These are phyloP conservation scores for Gymnoscopelus microlampas DNA, from an alignment of 2,797 vertebrate genomes.

Conservation along the genomic window DNA sequence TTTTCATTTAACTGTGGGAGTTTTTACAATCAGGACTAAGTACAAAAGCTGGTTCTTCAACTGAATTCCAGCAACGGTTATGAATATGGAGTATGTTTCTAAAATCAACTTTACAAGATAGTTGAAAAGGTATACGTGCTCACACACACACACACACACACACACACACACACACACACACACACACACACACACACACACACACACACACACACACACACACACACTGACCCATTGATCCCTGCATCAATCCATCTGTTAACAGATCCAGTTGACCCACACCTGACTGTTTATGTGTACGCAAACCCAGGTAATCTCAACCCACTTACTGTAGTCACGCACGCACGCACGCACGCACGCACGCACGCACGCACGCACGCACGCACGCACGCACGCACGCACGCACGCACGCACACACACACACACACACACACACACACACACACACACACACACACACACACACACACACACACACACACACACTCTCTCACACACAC, in stretches of 20 bases:
- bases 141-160: background rate
- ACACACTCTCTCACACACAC: conserved; percentile 22
- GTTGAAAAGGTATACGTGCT: conserved; percentile 9
- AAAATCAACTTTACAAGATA: conserved; percentile 13
- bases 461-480: conserved; percentile 8
- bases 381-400: conserved; percentile 2
- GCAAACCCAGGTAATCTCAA: conserved; percentile 42
- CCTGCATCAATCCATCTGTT: conserved; percentile 68
- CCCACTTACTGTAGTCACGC: conserved; percentile 22
- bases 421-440: background rate
- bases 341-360: conserved; percentile 5
- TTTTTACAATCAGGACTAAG: too few relatives aligned
- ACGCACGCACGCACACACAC: conserved; percentile 7
- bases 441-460: background rate
- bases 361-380: background rate
- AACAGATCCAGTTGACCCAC: conserved; percentile 59
- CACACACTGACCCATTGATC: conserved; percentile 50
- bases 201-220: conserved; percentile 10
- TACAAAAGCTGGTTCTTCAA: background rate
- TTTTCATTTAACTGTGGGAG: too few relatives aligned
- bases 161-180: background rate
- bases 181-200: conserved; percentile 2
- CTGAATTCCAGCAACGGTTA: background rate
- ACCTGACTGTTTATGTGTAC: conserved; percentile 63
- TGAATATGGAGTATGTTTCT: background rate